Evolutionary conservation across 2,113 vertebrate genomes (phyloP).

Genomic region (Entomyzon cyanotis): DNA sequence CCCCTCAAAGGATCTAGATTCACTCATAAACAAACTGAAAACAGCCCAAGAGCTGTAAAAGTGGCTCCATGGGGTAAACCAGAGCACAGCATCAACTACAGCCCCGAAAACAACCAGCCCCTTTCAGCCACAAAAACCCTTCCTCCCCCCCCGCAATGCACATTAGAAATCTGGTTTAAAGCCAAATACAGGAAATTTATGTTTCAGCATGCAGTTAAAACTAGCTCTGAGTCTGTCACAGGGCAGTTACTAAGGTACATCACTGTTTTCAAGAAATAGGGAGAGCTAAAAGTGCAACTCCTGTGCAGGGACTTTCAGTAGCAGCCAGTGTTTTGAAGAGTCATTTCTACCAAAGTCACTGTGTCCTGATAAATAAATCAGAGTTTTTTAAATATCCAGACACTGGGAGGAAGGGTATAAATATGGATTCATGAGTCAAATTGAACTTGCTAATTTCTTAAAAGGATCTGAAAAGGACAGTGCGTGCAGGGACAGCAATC

Average conservation of each 20-base stretch:
- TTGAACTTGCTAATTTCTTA: neutral
- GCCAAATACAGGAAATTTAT: neutral
- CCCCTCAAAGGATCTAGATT: conserved; percentile 25
- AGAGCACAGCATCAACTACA: neutral
- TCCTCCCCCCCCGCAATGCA: neutral
- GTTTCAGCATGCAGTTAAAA: neutral
- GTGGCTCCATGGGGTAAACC: neutral
- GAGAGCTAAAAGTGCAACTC: neutral
- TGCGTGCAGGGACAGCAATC: neutral
- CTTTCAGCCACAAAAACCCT: neutral
- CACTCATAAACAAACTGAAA: neutral
- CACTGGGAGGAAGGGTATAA: neutral
- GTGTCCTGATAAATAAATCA: neutral
- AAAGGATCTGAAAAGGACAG: neutral
- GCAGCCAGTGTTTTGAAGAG: neutral
- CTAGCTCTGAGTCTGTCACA: neutral
- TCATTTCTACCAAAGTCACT: neutral
- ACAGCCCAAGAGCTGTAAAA: neutral
- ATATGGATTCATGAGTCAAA: neutral
- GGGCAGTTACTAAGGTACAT: neutral
- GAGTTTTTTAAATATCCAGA: neutral
- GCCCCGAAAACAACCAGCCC: neutral
- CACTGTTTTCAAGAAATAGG: neutral
- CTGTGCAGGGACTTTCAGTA: neutral
- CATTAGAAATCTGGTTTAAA: neutral